A percentile compares a stretch with the other conserved stretches of the same genome.
phyloP scores from a whole-genome alignment of 2,888 invertebrate genomes.

The Clusia tigrina region DNA sequence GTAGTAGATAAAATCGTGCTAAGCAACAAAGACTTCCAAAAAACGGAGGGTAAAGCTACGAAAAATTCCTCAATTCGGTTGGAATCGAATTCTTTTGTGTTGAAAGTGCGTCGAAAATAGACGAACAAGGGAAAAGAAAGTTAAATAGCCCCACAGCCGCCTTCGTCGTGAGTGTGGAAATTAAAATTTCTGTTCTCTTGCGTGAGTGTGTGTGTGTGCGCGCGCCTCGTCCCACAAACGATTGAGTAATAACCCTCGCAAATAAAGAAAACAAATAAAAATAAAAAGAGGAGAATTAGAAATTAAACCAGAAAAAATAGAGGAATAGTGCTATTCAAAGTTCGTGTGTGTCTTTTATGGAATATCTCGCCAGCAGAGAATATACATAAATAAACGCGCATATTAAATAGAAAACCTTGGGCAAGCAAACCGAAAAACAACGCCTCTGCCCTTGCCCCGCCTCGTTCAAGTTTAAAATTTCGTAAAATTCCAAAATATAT shows the following conservation, averaged over 20 bases:
- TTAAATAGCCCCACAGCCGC: constrained; percentile 50
- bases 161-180: constrained; percentile 55
- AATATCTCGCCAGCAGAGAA: background rate
- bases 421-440: background rate
- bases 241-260: constrained; percentile 28
- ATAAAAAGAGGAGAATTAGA: constrained; percentile 12
- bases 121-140: constrained; percentile 42
- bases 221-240: constrained; percentile 39
- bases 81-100: background rate
- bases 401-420: background rate
- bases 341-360: no score
- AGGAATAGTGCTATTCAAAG: constrained; percentile 4
- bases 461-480: background rate
- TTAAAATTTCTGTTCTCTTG: no score
- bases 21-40: no score
- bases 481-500: background rate
- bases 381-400: background rate
- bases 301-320: constrained; percentile 19
- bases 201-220: no score
- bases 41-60: background rate
- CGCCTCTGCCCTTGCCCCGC: background rate
- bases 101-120: constrained; percentile 25
- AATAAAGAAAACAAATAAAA: constrained; percentile 1
- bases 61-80: background rate
- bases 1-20: constrained; percentile 7